Evolutionary conservation across 2,797 vertebrate species (phyloP).

Genomic region (Amphiprion clarkii): DNA sequence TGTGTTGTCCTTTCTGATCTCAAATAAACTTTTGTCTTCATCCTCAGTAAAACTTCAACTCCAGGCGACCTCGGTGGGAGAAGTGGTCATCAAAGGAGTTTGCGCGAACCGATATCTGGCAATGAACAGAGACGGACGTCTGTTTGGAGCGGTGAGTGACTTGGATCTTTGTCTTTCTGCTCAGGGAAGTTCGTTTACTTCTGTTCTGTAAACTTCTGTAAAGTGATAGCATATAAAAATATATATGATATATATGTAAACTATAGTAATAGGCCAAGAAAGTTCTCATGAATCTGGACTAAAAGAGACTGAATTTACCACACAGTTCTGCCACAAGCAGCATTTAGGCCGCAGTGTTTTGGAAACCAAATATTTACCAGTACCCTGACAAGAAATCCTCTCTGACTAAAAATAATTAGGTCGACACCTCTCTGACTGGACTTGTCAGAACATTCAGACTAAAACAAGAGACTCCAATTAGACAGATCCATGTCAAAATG

Average conservation of each 20-base stretch:
- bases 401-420: slow-evolving; percentile 29
- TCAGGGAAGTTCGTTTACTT: neutral
- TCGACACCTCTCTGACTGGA: slow-evolving; percentile 3
- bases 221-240: too few relatives aligned
- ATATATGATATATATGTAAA: too few relatives aligned
- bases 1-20: neutral
- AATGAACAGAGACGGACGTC: slow-evolving; percentile 95
- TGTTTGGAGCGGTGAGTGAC: slow-evolving; percentile 92
- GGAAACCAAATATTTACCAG: slow-evolving; percentile 50
- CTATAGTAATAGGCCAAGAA: too few relatives aligned
- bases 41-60: slow-evolving; percentile 94
- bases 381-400: slow-evolving; percentile 26
- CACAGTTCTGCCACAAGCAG: neutral
- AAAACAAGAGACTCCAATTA: neutral
- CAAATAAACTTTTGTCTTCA: slow-evolving; percentile 9
- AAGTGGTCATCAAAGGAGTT: slow-evolving; percentile 96
- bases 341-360: slow-evolving; percentile 21
- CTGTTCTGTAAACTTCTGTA: neutral
- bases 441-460: slow-evolving; percentile 4
- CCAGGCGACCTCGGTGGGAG: slow-evolving; percentile 95
- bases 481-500: neutral
- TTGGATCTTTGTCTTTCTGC: neutral
- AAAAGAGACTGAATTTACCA: neutral
- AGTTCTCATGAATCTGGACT: too few relatives aligned
- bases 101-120: slow-evolving; percentile 95